Evolutionary conservation across 2,113 vertebrate genomes (phyloP).

Genomic region (Phocoena phocoena): DNA sequence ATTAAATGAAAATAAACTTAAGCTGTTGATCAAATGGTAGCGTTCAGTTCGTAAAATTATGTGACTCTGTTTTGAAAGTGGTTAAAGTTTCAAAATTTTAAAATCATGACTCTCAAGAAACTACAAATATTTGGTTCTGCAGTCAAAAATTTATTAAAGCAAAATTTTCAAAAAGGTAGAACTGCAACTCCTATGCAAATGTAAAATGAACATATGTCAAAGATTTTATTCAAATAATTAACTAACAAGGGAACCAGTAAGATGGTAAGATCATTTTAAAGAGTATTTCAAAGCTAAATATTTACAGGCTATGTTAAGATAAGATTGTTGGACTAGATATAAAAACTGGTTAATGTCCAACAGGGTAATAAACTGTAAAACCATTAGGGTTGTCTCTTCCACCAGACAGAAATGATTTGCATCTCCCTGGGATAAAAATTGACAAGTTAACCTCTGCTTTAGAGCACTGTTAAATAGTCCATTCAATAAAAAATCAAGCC

Average conservation of each 20-base stretch:
- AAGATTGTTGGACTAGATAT: neutral
- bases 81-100: conserved; percentile 36
- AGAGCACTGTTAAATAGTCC: neutral
- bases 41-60: neutral
- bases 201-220: neutral
- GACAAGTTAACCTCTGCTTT: neutral
- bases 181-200: neutral
- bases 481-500: neutral
- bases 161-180: conserved; percentile 9
- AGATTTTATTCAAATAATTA: conserved; percentile 33
- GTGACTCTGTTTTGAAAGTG: neutral
- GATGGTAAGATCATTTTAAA: neutral
- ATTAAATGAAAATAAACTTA: neutral
- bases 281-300: neutral
- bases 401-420: neutral
- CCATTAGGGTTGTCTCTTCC: neutral
- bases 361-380: neutral
- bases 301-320: neutral
- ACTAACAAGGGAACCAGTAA: neutral
- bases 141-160: neutral
- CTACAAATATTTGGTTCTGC: neutral
- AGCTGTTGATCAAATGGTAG: neutral
- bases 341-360: conserved; percentile 25
- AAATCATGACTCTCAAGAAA: neutral
- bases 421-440: neutral